phyloP scores from a whole-genome alignment of 2,113 vertebrate genomes.

The Nyctereutes procyonoides region DNA sequence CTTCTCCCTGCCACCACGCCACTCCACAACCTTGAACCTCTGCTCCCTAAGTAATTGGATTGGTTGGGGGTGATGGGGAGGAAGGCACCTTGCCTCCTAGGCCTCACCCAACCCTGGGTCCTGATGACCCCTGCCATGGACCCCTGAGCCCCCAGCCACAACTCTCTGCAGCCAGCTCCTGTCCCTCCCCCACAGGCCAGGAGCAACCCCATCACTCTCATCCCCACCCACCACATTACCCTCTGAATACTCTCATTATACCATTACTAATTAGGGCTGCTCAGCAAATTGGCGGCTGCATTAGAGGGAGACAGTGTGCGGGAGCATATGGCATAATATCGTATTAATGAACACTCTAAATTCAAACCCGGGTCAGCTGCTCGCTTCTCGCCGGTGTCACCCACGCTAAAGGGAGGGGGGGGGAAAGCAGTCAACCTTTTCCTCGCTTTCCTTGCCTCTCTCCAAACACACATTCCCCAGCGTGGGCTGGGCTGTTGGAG shows the following conservation, averaged over 20 bases:
- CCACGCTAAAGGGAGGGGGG: conserved; percentile 87
- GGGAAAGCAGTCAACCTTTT: conserved; percentile 89
- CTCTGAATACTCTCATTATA: conserved; percentile 98
- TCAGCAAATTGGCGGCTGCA: conserved; percentile 97
- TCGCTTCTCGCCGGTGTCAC: conserved; percentile 95
- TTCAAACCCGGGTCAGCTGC: conserved; percentile 99
- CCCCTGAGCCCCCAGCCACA: background rate
- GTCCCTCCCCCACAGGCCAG: conserved; percentile 84
- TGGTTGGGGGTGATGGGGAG: background rate
- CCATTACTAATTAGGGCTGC: conserved; percentile 99
- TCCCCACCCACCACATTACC: conserved; percentile 94
- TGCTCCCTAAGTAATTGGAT: background rate
- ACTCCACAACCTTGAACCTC: background rate
- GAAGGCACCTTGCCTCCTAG: background rate
- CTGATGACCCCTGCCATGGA: conserved; percentile 60
- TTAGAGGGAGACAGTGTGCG: conserved; percentile 96
- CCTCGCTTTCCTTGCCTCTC: conserved; percentile 65
- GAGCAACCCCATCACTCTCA: conserved; percentile 89
- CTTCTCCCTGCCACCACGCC: background rate
- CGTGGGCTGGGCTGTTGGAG: background rate
- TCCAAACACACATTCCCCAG: conserved; percentile 90
- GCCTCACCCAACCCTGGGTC: background rate
- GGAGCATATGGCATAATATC: conserved; percentile 99
- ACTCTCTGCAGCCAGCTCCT: conserved; percentile 23
- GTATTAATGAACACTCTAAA: conserved; percentile 99